Conservation (phyloP, 1,140 invertebrate genomes). For the Lasioglossum baleicum region DNA sequence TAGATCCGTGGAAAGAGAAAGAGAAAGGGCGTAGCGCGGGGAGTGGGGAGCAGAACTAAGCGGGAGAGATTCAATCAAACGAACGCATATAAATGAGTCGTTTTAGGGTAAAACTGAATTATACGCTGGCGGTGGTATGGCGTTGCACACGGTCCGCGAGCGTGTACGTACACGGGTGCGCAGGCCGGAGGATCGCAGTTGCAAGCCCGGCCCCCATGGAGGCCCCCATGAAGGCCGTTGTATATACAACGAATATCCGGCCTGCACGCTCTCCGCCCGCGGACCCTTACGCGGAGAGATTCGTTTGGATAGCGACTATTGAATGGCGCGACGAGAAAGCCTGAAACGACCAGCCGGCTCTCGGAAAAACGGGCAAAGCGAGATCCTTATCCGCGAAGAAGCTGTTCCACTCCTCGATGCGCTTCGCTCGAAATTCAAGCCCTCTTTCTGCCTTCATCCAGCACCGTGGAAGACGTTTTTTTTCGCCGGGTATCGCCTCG, state of each 20-base stretch:
- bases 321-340: conserved; percentile 31
- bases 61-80: conserved; percentile 75
- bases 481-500: conserved; percentile 7
- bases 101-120: conserved; percentile 76
- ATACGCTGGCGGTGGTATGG: conserved; percentile 67
- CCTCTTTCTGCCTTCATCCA: too few relatives aligned
- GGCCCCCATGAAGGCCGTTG: conserved; percentile 1
- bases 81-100: conserved; percentile 78
- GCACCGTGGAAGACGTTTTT: neutral
- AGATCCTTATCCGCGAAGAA: conserved; percentile 49
- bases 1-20: conserved; percentile 13
- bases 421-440: conserved; percentile 3
- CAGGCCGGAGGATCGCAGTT: conserved; percentile 44
- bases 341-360: conserved; percentile 11
- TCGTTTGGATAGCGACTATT: conserved; percentile 59
- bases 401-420: conserved; percentile 21
- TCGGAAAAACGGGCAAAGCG: conserved; percentile 27
- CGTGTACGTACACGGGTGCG: conserved; percentile 9
- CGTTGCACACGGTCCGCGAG: conserved; percentile 32
- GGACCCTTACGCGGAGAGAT: conserved; percentile 53
- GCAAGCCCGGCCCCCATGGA: conserved; percentile 28
- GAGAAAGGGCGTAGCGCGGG: neutral
- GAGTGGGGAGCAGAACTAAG: conserved; percentile 38
- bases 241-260: conserved; percentile 55
- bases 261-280: conserved; percentile 6